Base-by-base conservation (phyloP, 2,797 vertebrate species). In the Anas flavirostris region DNA sequence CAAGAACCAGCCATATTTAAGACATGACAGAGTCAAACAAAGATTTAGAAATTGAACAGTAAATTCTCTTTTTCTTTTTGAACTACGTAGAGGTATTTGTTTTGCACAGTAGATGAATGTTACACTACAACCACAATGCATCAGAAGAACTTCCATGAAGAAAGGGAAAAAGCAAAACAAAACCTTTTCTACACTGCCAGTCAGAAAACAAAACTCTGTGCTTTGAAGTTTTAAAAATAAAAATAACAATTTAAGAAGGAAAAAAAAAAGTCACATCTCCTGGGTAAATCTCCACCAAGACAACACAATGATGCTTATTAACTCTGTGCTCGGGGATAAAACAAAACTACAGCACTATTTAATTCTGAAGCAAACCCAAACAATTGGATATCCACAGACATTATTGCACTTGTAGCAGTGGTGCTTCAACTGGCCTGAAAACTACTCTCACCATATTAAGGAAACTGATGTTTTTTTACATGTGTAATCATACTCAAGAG, bases 371-470 rank as follows among this genome's bases (percentile, higher is more conserved):
- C 55, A 93, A 93, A 85, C 60, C 46, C 59, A 23, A 77, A 79
- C 31, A 89, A 77, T 15, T 75, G 53, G 23, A 44, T 59, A 69
- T 25, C 39, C 29, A 60, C 5, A 13, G 56, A 25, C 53, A 82
- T 50, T 92, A 85, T 50, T 88, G 82, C 74, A 90, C 81, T 75
- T 80, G 26, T 35, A 81, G 62, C 48, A 83, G 69, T 41, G 62
- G 59, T 76, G 44, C 75, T 95, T 95, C 88, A 87, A 92, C n/a
- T 86, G 81, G 78, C 48, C 83, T 78, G 39, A 48, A 84, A 90
- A 67, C 59, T 78, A 69, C 28, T 90, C 70, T 50, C 17, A 41
- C 26, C 68, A 33, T 52, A 48, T 52, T 70, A 88, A 44, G 58
- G 25, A 88, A 93, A 91, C 11, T 23, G 31, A 74, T 23, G 39